Evolutionary conservation across 2,888 invertebrate genomes (phyloP).

Genomic region (Orchestes rusci): DNA sequence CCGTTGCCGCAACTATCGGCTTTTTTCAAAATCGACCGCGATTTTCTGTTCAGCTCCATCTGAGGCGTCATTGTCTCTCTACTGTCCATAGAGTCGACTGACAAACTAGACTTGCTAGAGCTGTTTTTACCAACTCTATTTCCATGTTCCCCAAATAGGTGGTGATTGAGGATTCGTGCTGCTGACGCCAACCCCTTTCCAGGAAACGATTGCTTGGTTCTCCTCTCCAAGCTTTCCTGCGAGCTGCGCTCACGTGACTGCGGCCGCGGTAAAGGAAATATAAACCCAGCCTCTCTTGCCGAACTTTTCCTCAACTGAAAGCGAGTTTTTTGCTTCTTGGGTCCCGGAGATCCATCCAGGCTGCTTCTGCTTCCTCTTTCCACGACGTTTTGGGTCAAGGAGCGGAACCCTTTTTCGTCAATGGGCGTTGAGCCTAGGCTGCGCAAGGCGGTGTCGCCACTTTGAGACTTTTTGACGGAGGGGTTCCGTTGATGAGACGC

Average conservation of each 20-base stretch:
- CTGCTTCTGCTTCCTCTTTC: constrained; percentile 51
- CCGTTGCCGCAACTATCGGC: constrained; percentile 52
- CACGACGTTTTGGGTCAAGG: constrained; percentile 42
- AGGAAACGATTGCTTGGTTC: constrained; percentile 46
- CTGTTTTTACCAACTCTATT: constrained; percentile 50
- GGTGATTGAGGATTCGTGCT: constrained; percentile 66
- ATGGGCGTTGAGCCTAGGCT: constrained; percentile 56
- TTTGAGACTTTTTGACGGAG: constrained; percentile 38
- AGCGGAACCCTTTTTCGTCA: constrained; percentile 48
- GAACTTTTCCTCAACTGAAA: constrained; percentile 50
- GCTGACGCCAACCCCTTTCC: constrained; percentile 62
- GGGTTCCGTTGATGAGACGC: constrained; percentile 27
- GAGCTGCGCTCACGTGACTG: constrained; percentile 45
- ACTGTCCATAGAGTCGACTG: constrained; percentile 62
- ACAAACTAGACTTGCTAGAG: constrained; percentile 60
- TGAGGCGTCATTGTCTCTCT: constrained; percentile 48
- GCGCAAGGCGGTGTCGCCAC: constrained; percentile 67
- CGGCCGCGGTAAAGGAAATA: constrained; percentile 32
- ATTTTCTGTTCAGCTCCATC: constrained; percentile 58
- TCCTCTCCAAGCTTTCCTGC: constrained; percentile 50
- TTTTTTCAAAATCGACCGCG: constrained; percentile 72
- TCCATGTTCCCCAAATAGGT: constrained; percentile 57
- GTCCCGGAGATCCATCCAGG: constrained; percentile 59
- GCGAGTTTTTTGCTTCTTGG: constrained; percentile 79
- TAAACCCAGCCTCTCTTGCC: constrained; percentile 9